These are phyloP conservation scores for Pterostichus niger DNA, from an alignment of 2,888 invertebrate species.

Conservation along the genomic window DNA sequence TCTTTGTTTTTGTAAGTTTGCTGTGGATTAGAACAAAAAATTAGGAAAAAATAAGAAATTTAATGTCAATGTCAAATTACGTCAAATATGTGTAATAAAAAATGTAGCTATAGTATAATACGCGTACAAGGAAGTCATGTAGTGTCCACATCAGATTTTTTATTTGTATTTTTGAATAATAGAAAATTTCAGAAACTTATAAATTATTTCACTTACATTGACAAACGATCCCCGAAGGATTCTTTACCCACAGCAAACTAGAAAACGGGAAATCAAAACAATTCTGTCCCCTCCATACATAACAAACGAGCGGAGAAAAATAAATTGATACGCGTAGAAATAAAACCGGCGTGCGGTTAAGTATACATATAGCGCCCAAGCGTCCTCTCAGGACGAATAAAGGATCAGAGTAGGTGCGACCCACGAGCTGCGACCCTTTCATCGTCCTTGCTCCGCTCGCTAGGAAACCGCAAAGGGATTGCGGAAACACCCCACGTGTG, in stretches of 20 bases:
- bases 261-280: conserved; percentile 46
- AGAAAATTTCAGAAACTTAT: background rate
- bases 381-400: conserved; percentile 56
- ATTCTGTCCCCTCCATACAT: conserved; percentile 33
- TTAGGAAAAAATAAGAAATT: no score
- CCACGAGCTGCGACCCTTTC: conserved; percentile 28
- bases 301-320: conserved; percentile 31
- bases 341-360: conserved; percentile 37
- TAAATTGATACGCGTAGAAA: conserved; percentile 56
- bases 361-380: conserved; percentile 43
- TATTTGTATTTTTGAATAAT: no score
- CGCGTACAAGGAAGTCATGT: no score
- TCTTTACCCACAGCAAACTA: background rate
- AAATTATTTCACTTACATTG: background rate
- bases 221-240: background rate
- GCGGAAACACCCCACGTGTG: conserved; percentile 38
- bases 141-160: no score
- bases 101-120: no score
- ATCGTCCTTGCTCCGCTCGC: background rate
- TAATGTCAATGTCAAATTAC: no score
- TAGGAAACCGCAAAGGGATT: conserved; percentile 44
- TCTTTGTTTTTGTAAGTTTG: no score
- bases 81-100: no score
- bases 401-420: conserved; percentile 21
- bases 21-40: no score